Evolutionary conservation across 2,797 vertebrate species (phyloP), one percentile per base, ranked within the genome.

Genomic region (Gallirallus australis): DNA sequence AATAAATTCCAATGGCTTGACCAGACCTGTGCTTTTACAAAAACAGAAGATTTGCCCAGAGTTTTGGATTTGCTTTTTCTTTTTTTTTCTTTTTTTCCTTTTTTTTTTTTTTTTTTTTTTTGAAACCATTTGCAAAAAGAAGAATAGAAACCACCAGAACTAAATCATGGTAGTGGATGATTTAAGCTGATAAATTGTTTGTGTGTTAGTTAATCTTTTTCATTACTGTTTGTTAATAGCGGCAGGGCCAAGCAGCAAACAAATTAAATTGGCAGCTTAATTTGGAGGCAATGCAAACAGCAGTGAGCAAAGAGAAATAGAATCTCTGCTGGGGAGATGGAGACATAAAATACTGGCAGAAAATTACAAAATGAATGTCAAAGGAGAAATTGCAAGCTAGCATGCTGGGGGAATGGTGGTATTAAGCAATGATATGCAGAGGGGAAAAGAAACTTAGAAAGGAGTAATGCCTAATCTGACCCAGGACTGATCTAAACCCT

Each of bases 261-360:
- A 93, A 95, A 94, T 94, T 94, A 88, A 94, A 96, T 50, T 79
- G 94, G 81, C 82, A 82, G 86, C 28, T 89, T 68, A 91, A 91
- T 78, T 93, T 93, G 77, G 91, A 95, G 69, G 66, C 8, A 35
- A 78, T 91, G 35, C 40, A 89, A 96, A 96, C 42, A 37, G 56
- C 45, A 56, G 89, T 68, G 76, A 92, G 84, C 4, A 16, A 91
- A 95, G 81, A 94, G 79, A 94, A 92, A 96, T 82, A 53, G 11
- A 69, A 13, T 86, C 63, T 91, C 92, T 90, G 53, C 77, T 84
- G 53, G 57, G 52, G 84, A 90, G 73, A 87, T 31, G 5, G 8
- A 89, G 48, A 86, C 52, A 77, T 78, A 71, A 94, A 97, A 92
- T 90, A 92, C 71, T 96, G 89, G 59, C 63, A 94, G 90, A 96